phyloP scores from a whole-genome alignment of 1,140 invertebrate species.

The Drosophila simulans region DNA sequence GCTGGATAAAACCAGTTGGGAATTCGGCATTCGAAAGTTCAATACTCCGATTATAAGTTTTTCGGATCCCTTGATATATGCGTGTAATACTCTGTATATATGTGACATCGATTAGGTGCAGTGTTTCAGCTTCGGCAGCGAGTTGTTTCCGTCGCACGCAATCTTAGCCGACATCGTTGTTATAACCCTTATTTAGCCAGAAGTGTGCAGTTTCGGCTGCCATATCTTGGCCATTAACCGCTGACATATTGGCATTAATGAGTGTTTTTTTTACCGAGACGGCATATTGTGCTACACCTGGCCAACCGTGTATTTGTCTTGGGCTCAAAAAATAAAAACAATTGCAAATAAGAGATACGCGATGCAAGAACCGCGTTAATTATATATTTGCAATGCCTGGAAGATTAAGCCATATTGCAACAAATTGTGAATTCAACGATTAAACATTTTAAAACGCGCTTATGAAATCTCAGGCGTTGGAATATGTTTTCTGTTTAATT shows the following conservation, averaged over 20 bases:
- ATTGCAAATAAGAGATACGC: background rate
- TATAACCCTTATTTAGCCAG: constrained; percentile 14
- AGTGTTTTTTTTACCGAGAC: background rate
- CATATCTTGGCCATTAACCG: constrained; percentile 32
- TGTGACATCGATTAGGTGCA: constrained; percentile 40
- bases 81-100: constrained; percentile 2
- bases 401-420: no score
- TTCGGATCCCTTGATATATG: constrained; percentile 18
- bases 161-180: background rate
- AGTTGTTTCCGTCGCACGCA: constrained; percentile 23
- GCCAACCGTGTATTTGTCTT: background rate
- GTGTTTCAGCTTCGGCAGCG: constrained; percentile 15
- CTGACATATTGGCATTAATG: constrained; percentile 4
- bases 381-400: no score
- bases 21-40: constrained; percentile 25
- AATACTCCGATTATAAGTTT: constrained; percentile 28
- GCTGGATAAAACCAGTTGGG: constrained; percentile 12
- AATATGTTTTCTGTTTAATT: no score
- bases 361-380: background rate
- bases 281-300: background rate
- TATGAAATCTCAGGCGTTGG: no score
- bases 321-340: background rate
- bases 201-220: constrained; percentile 10
- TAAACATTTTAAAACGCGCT: no score
- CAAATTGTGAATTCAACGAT: no score